phyloP scores from a whole-genome alignment of 2,113 vertebrate genomes.

The Ctenodactylus gundi region DNA sequence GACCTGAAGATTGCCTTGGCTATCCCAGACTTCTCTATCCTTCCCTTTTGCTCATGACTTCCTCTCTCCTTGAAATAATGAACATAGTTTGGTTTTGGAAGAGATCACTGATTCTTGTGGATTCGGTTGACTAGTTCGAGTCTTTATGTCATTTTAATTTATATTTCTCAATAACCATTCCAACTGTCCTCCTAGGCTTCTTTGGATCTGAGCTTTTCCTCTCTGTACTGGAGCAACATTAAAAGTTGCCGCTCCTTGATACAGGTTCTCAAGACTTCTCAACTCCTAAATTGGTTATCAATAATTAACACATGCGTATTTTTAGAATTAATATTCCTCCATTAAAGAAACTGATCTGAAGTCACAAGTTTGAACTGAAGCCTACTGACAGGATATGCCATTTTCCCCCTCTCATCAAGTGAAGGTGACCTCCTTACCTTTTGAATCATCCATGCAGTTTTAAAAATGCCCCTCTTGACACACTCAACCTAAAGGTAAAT shows the following conservation, averaged over 20 bases:
- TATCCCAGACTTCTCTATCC: neutral
- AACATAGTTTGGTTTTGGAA: neutral
- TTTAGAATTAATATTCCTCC: neutral
- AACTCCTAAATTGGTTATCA: neutral
- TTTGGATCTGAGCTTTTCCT: neutral
- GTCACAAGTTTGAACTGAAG: neutral
- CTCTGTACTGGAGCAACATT: neutral
- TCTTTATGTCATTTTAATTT: neutral
- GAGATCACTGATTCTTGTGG: neutral
- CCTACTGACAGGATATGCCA: neutral
- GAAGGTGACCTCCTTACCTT: neutral
- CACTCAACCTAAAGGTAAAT: conserved; percentile 2
- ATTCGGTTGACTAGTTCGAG: neutral
- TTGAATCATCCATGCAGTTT: neutral
- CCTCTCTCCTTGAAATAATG: conserved; percentile 10
- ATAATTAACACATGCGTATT: neutral
- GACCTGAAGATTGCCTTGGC: fast-evolving
- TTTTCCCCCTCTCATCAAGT: neutral
- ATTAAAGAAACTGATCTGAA: neutral
- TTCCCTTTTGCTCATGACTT: neutral
- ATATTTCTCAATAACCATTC: neutral
- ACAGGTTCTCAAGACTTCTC: neutral
- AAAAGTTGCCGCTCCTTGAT: neutral
- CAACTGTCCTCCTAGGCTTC: neutral
- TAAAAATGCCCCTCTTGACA: neutral